phyloP scores from a whole-genome alignment of 2,888 invertebrate genomes.

The Kuschelorhynchus macadamiae region DNA sequence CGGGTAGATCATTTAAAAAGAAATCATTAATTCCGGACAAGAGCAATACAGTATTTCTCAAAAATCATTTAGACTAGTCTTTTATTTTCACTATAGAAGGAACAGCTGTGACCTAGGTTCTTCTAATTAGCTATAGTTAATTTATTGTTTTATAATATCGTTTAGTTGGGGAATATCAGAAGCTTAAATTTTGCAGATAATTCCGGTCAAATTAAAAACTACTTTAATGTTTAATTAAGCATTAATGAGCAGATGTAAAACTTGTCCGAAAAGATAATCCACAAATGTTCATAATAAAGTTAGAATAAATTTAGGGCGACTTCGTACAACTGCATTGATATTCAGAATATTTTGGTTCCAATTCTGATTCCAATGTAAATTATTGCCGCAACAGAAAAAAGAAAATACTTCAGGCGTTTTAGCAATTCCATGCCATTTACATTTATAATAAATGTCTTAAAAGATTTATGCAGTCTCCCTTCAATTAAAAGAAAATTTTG shows the following conservation, averaged over 20 bases:
- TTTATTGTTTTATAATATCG: too few species aligned
- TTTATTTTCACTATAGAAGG: too few species aligned
- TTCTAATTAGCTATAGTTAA: too few species aligned
- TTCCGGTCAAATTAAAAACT: too few species aligned
- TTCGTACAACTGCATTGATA: slow-evolving; percentile 26
- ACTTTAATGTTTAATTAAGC: too few species aligned
- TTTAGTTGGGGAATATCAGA: too few species aligned
- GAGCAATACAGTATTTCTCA: too few species aligned
- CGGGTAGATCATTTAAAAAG: too few species aligned
- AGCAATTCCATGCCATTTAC: slow-evolving; percentile 38
- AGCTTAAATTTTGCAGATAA: background rate
- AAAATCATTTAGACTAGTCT: too few species aligned
- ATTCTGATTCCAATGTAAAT: slow-evolving; percentile 32
- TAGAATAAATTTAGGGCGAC: slow-evolving; percentile 35
- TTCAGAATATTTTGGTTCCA: slow-evolving; percentile 30
- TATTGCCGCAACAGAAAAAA: slow-evolving; percentile 18
- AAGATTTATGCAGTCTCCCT: background rate
- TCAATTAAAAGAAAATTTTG: slow-evolving; percentile 9
- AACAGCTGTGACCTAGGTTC: too few species aligned
- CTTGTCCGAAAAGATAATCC: background rate
- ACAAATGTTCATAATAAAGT: slow-evolving; percentile 24
- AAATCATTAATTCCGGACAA: too few species aligned
- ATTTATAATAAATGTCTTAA: slow-evolving; percentile 37
- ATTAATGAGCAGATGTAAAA: too few species aligned
- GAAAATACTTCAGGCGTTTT: slow-evolving; percentile 28